phyloP scores from a whole-genome alignment of 2,797 vertebrate species.

The Phoeniculus purpureus region DNA sequence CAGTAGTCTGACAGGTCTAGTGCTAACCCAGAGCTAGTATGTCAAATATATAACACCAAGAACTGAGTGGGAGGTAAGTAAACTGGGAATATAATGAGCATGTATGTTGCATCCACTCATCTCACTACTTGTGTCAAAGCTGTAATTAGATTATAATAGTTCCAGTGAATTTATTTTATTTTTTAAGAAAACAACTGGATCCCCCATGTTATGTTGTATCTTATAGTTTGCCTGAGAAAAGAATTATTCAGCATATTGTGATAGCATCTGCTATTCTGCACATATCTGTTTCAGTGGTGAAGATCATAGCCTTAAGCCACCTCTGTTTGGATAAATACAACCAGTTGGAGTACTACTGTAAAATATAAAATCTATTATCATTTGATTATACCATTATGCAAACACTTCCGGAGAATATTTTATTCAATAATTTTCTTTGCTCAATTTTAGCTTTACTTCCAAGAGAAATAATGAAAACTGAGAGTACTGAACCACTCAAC shows the following conservation, averaged over 20 bases:
- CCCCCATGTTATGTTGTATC: not conserved
- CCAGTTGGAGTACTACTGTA: not conserved
- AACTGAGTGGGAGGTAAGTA: not conserved
- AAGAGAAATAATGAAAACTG: not conserved
- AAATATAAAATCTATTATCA: not conserved
- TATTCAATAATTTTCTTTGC: not conserved
- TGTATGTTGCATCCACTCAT: not conserved
- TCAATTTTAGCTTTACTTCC: not conserved
- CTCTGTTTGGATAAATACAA: not conserved
- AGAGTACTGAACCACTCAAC: not conserved
- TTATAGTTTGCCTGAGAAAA: not conserved
- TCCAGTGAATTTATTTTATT: not conserved
- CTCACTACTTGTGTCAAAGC: not conserved
- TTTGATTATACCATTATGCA: not conserved
- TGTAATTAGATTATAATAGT: not conserved
- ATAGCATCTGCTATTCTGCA: not conserved
- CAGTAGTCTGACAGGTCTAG: not conserved
- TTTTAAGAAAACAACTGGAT: not conserved
- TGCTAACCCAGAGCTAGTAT: not conserved
- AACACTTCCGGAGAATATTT: not conserved
- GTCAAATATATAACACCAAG: not conserved
- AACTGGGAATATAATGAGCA: not conserved
- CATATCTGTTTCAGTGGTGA: not conserved
- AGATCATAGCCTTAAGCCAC: not conserved
- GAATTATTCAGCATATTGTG: not conserved